Conservation (phyloP, 1,140 invertebrate genomes). For the Schlechtendalia chinensis region DNA sequence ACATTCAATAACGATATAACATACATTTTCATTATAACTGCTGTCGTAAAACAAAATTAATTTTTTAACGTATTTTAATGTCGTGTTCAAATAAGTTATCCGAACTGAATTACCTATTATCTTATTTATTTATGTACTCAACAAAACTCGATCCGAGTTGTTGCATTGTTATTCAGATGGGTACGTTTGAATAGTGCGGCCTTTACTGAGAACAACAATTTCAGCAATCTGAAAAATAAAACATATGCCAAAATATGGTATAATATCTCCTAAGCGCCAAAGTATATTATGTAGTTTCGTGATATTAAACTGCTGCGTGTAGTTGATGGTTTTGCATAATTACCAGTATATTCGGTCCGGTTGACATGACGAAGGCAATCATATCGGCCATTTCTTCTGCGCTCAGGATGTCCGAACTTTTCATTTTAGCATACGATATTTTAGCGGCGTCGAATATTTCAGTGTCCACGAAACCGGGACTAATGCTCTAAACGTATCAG, state of each 20-base stretch:
- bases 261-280: no score
- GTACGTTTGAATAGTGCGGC: conserved; percentile 20
- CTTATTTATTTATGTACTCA: no score
- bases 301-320: no score
- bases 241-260: no score
- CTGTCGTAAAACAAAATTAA: no score
- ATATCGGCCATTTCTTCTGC: conserved; percentile 41
- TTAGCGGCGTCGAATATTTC: conserved; percentile 38
- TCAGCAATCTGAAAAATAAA: conserved; percentile 25
- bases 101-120: no score
- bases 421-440: not conserved
- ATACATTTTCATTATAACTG: no score
- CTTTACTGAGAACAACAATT: conserved; percentile 36
- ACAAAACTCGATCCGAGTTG: no score
- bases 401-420: not conserved
- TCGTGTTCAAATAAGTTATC: no score
- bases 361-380: conserved; percentile 26
- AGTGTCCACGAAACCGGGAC: conserved; percentile 35
- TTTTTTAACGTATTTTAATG: no score
- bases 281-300: no score
- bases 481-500: not conserved
- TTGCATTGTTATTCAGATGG: not conserved
- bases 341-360: conserved; percentile 30
- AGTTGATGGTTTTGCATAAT: not conserved
- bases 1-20: no score